Evolutionary conservation across 2,797 vertebrate genomes (phyloP), one percentile per base, ranked within the genome.

Genomic region (Acanthornis magna): DNA sequence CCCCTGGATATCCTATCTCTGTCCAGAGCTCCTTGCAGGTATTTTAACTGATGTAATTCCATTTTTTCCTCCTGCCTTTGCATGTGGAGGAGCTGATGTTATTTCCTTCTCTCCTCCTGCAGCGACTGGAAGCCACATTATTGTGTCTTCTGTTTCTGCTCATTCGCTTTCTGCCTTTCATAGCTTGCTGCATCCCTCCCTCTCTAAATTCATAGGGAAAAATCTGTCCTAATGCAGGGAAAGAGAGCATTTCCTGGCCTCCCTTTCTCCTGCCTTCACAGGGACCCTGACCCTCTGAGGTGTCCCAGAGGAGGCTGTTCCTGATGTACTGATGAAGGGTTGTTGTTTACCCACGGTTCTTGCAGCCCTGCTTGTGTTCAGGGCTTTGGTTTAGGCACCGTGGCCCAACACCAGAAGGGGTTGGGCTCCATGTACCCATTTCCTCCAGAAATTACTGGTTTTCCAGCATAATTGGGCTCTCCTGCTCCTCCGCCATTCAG

Each of bases 321-420:
- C 22, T n/a, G 51, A 10, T 40, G 36, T 58, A 60, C n/a, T 29
- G 48, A 16, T 12, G 71, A 45, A 58, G n/a, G 26, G 17, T 63
- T 3, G 0, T 7, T 14, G 10, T 54, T 84, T 79, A 16, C 25
- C 54, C 6, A 0, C 5, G 2, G 3, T 21, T 9, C n/a, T 29
- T 48, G 18, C 58, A 91, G 74, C 74, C 71, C 48, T 48, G 48
- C 36, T 9, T 13, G 30, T 26, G 22, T 25, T 48, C 11, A 8
- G 47, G 47, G 47, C 47, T 48, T 48, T 48, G 47, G 7, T 48
- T 25, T 14, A 48, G 54, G 55, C 40, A 7, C 32, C 13, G 19
- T 30, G 70, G n/a, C 8, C 22, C 21, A 21, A 55, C 58, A 73
- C 13, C 54, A 73, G 74, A 11, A 61, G 32, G 72, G 53, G 22